Evolutionary conservation across 2,888 invertebrate genomes (phyloP).

Genomic region (Sminthurides aquaticus): DNA sequence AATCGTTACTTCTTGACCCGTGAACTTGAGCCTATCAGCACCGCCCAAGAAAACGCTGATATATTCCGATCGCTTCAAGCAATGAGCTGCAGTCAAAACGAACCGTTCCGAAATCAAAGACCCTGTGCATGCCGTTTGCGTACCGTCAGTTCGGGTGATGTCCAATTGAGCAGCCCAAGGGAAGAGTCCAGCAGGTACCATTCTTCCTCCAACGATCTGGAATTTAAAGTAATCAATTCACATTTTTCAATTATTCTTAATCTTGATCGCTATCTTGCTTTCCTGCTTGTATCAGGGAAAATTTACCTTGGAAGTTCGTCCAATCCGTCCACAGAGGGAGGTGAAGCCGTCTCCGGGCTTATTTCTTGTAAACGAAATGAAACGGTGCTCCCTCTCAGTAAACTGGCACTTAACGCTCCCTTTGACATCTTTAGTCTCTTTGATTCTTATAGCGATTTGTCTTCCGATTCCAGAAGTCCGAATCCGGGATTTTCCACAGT

Average conservation of each 20-base stretch:
- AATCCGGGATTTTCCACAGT: slow-evolving; percentile 38
- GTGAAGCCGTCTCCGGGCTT: slow-evolving; percentile 4
- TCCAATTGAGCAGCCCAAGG: slow-evolving; percentile 42
- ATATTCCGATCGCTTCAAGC: slow-evolving; percentile 36
- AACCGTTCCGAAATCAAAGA: slow-evolving; percentile 33
- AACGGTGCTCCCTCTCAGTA: slow-evolving; percentile 27
- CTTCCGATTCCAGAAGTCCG: slow-evolving; percentile 30
- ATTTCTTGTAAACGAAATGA: slow-evolving; percentile 12
- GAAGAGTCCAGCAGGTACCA: slow-evolving; percentile 36
- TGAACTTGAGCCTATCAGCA: slow-evolving; percentile 36
- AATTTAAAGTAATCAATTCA: background rate
- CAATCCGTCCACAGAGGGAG: slow-evolving; percentile 31
- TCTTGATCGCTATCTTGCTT: background rate
- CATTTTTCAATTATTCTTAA: background rate
- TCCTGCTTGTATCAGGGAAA: background rate
- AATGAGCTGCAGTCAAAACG: slow-evolving; percentile 41
- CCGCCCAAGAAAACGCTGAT: slow-evolving; percentile 42
- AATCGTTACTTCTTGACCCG: slow-evolving; percentile 35
- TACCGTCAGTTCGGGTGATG: slow-evolving; percentile 39
- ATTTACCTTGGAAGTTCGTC: slow-evolving; percentile 32
- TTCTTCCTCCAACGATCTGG: slow-evolving; percentile 39
- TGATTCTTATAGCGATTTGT: slow-evolving; percentile 32
- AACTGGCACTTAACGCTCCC: slow-evolving; percentile 28
- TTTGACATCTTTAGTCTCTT: slow-evolving; percentile 8
- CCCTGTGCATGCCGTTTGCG: slow-evolving; percentile 41